Base-by-base conservation (phyloP, 1,140 invertebrate genomes). In the Drosophila quadrilineata region DNA sequence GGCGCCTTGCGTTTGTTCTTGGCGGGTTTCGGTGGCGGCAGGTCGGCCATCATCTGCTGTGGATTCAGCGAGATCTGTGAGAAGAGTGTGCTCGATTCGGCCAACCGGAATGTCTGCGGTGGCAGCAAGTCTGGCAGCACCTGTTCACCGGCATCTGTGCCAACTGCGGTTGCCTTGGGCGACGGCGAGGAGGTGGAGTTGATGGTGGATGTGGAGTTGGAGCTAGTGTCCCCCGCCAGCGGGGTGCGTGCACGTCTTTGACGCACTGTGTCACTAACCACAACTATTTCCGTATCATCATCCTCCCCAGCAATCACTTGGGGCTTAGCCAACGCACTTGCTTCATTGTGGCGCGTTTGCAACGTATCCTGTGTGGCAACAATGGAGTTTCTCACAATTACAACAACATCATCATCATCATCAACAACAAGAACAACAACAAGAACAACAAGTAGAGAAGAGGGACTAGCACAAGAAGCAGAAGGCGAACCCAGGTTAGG, bases 51-150 rank as follows among this genome's bases (percentile, higher is more conserved):
- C n/a, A 64, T 8, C 41, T 62, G 65, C 19, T 19, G 24, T 1
- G 71, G 71, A 49, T 82, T 69, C 3, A 77, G 36, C 0, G 93
- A 94, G 67, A 94, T 94, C 90, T 94, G 92, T 1, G 93, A 94
- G 75, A 94, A 94, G 2, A 95, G 89, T 31, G 91, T 91, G 82
- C 94, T 94, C 54, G 94, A 93, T 80, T 94, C 92, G 6, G 94
- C 90, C 24, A 94, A 86, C 58, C 92, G 92, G 67, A 92, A 92
- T 9, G 92, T 92, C 67, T 92, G 91, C 6, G 88, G 77, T 17
- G 88, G 88, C 66, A 90, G 53, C 14, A 90, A 59, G 73, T 90
- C 89, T 10, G 89, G 89, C 54, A 90, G 21, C 8, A 85, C 75
- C 1, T 48, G 50, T 12, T 70, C 76, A 1, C 46, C 70, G 2